These are phyloP conservation scores for Edolisoma coerulescens DNA, from an alignment of 2,113 vertebrate species.

Conservation along the genomic window DNA sequence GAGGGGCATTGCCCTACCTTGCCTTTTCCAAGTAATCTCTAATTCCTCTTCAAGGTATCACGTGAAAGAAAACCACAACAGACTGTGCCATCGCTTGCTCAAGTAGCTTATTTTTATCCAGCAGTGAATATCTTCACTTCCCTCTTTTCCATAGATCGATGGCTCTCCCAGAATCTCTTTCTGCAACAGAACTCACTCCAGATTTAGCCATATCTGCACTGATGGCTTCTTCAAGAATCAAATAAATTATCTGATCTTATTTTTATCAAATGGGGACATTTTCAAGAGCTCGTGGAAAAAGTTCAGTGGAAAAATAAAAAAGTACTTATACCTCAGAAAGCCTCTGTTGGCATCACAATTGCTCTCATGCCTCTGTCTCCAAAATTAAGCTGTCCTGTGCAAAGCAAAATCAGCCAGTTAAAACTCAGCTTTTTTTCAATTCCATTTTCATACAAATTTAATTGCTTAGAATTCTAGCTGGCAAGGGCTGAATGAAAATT, in stretches of 20 bases:
- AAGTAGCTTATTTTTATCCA: conserved; percentile 65
- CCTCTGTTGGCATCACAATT: background rate
- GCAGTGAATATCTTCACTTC: conserved; percentile 58
- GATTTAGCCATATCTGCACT: background rate
- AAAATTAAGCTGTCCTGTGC: background rate
- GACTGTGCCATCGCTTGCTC: conserved; percentile 59
- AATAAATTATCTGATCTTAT: background rate
- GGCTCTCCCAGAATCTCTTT: background rate
- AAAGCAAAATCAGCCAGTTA: background rate
- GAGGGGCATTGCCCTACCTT: conserved; percentile 41
- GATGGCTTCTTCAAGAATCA: background rate
- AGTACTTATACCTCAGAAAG: background rate
- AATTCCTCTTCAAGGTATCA: conserved; percentile 61
- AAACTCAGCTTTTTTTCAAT: background rate
- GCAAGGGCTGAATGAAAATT: background rate
- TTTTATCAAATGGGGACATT: background rate
- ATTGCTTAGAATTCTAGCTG: background rate
- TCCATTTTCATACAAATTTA: background rate
- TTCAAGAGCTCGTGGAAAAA: background rate
- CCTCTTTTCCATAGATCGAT: conserved; percentile 42
- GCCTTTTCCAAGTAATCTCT: conserved; percentile 50
- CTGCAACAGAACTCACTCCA: background rate
- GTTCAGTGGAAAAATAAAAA: background rate
- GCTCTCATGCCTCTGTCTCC: background rate
- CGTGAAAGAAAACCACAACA: conserved; percentile 63